phyloP scores from a whole-genome alignment of 2,113 vertebrate genomes.

The Dromas ardeola region DNA sequence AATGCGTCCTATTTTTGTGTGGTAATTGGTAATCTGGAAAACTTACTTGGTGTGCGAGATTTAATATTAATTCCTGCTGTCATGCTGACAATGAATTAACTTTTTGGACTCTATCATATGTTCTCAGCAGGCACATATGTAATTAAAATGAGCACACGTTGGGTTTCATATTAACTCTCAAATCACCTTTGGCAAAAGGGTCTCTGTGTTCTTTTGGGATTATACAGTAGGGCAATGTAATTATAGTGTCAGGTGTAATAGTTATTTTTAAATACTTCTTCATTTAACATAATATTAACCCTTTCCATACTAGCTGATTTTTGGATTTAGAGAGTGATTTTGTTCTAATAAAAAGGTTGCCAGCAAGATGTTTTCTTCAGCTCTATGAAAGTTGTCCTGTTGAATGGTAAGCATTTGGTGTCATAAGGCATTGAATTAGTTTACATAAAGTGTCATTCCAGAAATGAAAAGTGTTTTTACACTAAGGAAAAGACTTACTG shows the following conservation, averaged over 20 bases:
- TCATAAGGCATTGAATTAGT: not conserved
- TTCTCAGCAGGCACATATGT: slow-evolving; percentile 63
- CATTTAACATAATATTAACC: not conserved
- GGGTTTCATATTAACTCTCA: slow-evolving; percentile 45
- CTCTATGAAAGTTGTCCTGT: not conserved
- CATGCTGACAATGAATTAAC: slow-evolving; percentile 63
- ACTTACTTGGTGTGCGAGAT: slow-evolving; percentile 27
- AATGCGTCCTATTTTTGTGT: not conserved
- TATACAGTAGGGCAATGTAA: not conserved
- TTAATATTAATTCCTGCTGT: slow-evolving; percentile 29
- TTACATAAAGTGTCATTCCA: not conserved
- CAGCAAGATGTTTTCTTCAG: not conserved
- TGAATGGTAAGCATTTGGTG: not conserved
- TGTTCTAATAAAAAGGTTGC: not conserved
- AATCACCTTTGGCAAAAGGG: slow-evolving; percentile 57
- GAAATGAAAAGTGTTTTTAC: not conserved
- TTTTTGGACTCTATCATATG: slow-evolving; percentile 49
- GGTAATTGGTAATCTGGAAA: slow-evolving; percentile 29
- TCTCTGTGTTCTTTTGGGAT: slow-evolving; percentile 49
- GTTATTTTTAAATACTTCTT: not conserved
- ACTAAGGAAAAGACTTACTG: not conserved
- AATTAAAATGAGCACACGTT: slow-evolving; percentile 32
- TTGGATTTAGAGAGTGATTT: not conserved
- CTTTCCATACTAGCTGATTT: not conserved
- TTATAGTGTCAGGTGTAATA: slow-evolving; percentile 2